Percentiles rank a stretch among this genome's conserved stretches.
These are phyloP conservation scores for Sarcophaga peregrina DNA, from an alignment of 1,140 invertebrate genomes.

Conservation along the genomic window DNA sequence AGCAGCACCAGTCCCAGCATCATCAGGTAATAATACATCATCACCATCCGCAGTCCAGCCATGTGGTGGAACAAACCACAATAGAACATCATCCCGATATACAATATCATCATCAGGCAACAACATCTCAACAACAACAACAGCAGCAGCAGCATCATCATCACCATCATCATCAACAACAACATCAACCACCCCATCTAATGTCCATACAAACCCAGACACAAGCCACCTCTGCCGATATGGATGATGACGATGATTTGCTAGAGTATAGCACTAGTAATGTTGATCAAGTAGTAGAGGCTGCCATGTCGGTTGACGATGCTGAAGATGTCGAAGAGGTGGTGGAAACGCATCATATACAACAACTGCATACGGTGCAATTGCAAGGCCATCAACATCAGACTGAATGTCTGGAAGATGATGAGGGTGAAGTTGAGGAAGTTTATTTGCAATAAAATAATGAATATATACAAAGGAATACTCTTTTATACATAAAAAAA, in stretches of 20 bases:
- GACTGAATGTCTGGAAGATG: conserved; percentile 41
- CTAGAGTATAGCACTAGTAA: conserved; percentile 29
- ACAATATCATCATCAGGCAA: conserved; percentile 55
- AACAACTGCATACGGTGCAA: conserved; percentile 46
- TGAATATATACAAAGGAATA: too few species aligned
- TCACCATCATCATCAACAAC: conserved; percentile 31
- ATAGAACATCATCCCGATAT: conserved; percentile 47
- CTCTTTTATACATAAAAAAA: too few species aligned
- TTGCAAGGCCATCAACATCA: conserved; percentile 41
- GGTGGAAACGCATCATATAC: conserved; percentile 47
- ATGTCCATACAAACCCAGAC: conserved; percentile 33
- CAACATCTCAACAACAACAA: conserved; percentile 52
- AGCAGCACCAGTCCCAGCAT: conserved; percentile 48
- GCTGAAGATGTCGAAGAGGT: conserved; percentile 44
- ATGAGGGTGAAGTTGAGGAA: conserved; percentile 49
- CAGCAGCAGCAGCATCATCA: conserved; percentile 53
- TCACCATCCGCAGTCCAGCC: not conserved
- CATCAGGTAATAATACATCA: conserved; percentile 46
- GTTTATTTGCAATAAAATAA: conserved; percentile 53
- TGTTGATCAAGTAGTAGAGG: conserved; percentile 32
- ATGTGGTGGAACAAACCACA: conserved; percentile 45
- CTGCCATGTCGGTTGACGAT: conserved; percentile 17
- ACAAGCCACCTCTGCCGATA: conserved; percentile 16
- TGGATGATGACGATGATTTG: conserved; percentile 22
- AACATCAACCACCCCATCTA: conserved; percentile 4